A percentile compares a stretch with the other conserved stretches of the same genome.
These are phyloP conservation scores for Teleogryllus occipitalis DNA, from an alignment of 1,140 invertebrate species.

Conservation along the genomic window DNA sequence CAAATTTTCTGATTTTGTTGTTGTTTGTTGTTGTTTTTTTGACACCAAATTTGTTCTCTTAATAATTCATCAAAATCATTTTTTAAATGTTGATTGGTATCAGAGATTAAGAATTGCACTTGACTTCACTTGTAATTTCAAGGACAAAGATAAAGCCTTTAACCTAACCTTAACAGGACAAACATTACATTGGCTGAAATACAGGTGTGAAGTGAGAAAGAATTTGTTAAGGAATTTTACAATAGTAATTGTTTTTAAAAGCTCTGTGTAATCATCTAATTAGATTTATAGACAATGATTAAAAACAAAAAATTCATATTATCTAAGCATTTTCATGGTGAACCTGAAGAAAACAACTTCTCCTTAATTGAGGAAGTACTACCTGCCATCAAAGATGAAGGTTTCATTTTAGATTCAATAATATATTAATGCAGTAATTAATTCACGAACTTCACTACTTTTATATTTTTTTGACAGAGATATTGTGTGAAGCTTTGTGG, in stretches of 20 bases:
- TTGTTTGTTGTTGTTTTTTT: too few relatives aligned
- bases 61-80: too few relatives aligned
- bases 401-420: conserved; percentile 19
- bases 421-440: not conserved
- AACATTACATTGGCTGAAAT: not conserved
- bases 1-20: too few relatives aligned
- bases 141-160: not conserved
- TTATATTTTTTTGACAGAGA: conserved; percentile 25
- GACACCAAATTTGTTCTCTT: too few relatives aligned
- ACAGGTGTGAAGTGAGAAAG: not conserved
- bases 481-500: conserved; percentile 32
- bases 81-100: too few relatives aligned
- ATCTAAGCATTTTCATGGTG: conserved; percentile 29
- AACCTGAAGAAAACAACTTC: conserved; percentile 30
- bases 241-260: not conserved
- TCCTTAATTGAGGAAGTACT: conserved; percentile 29
- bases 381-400: conserved; percentile 27
- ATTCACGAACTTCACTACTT: not conserved
- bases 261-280: not conserved
- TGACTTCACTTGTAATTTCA: not conserved
- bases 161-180: not conserved
- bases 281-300: conserved; percentile 19
- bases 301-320: conserved; percentile 29
- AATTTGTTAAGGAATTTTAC: not conserved
- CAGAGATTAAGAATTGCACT: not conserved